Conservation (phyloP, 2,113 vertebrate genomes). For the Ameiurus melas region DNA sequence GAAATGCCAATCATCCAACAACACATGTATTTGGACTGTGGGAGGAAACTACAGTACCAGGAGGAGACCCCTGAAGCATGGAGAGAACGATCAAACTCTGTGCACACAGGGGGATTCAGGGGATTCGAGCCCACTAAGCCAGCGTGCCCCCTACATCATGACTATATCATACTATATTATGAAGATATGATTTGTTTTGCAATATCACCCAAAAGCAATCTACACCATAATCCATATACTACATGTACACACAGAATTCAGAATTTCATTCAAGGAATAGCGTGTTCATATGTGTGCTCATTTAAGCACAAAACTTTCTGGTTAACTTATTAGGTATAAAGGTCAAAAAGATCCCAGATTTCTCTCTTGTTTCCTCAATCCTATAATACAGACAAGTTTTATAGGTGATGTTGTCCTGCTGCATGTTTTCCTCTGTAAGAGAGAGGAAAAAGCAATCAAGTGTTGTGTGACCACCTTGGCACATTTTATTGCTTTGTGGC, state of each 20-base stretch:
- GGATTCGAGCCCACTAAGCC: no score
- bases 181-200: neutral
- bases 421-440: neutral
- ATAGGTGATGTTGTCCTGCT: neutral
- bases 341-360: neutral
- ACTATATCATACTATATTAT: neutral
- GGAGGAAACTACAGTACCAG: no score
- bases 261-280: neutral
- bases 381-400: neutral
- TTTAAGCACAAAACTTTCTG: neutral
- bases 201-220: neutral
- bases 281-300: neutral
- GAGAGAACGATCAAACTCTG: no score
- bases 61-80: no score
- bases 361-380: neutral
- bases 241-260: neutral
- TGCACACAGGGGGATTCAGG: no score
- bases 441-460: neutral
- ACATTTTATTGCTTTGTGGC: constrained; percentile 15
- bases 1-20: no score
- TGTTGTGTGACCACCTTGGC: neutral
- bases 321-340: neutral
- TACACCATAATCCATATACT: neutral
- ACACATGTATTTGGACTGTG: no score
- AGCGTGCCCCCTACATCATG: neutral